Evolutionary conservation across 2,113 vertebrate genomes (phyloP), one percentile per base, ranked within the genome.

Genomic region (Podarcis cretensis): DNA sequence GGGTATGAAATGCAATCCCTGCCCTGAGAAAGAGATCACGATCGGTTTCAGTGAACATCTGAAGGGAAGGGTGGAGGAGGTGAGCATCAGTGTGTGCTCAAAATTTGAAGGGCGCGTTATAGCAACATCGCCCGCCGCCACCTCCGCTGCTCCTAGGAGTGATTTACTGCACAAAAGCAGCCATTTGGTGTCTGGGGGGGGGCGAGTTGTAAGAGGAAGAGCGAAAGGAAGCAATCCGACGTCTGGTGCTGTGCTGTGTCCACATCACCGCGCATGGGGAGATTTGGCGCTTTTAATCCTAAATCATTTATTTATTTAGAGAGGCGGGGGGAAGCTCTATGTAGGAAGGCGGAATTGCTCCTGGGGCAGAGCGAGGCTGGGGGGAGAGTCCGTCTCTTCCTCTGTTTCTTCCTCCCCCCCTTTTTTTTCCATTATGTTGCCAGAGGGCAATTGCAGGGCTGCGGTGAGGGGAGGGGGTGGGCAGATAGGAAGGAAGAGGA

Each of bases 381-480:
- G 23, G 23, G 6, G 8, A 7, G 2, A 5, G 18, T 32, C 6
- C 43, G 48, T 40, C 37, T 25, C 76, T 48, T 27, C 76, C n/a
- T 69, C 66, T 35, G 5, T 25, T 21, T 37, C 63, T 13, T 68
- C 23, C 63, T 68, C 63, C 12, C 25, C 59, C 7, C 13, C 27
- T 40, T 4, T 0, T 18, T 32, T 6, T 65, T 63, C 43, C 12
- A 20, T 68, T 21, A 5, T 3, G 37, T n/a, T 57, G 57, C 25
- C 2, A 4, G 71, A 71, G 78, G 79, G 54, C 30, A 37, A 20
- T 35, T 68, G 57, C 25, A 35, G 1, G 66, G 74, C 48, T 54
- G 48, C 48, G 43, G 23, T 5, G 92, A 88, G 76, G 90, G 92
- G 78, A 76, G n/a, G 83, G 77, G 27, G 4, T 35, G 63, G 21